A percentile compares a stretch with the other conserved stretches of the same genome.
These are phyloP conservation scores for Mormyrus iriodes DNA, from an alignment of 2,113 vertebrate genomes.

Conservation along the genomic window DNA sequence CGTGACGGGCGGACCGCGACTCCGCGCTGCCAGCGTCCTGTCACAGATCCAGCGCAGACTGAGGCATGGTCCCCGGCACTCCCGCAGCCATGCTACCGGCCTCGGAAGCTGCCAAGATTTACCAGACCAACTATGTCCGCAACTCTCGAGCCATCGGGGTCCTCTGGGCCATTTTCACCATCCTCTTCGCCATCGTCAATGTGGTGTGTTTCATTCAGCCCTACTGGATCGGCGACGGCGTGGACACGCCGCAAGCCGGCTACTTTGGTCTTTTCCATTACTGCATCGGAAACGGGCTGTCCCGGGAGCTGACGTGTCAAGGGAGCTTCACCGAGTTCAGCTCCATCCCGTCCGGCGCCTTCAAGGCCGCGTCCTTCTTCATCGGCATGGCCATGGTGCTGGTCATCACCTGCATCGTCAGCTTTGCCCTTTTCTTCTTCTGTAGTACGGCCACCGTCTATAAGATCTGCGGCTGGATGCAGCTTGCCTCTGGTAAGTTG, in stretches of 20 bases:
- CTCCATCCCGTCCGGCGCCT: slow-evolving; percentile 81
- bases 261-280: slow-evolving; percentile 97
- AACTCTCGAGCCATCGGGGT: slow-evolving; percentile 93
- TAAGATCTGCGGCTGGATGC: slow-evolving; percentile 97
- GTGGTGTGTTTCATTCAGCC: slow-evolving; percentile 94
- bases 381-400: slow-evolving; percentile 94
- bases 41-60: neutral
- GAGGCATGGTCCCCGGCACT: slow-evolving; percentile 59
- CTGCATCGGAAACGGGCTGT: slow-evolving; percentile 82
- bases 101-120: slow-evolving; percentile 88
- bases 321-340: slow-evolving; percentile 95
- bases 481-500: slow-evolving; percentile 79
- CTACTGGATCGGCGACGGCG: slow-evolving; percentile 93
- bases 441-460: slow-evolving; percentile 94
- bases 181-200: slow-evolving; percentile 90
- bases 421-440: slow-evolving; percentile 94
- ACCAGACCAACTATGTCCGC: slow-evolving; percentile 89
- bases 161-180: slow-evolving; percentile 93
- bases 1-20: neutral
- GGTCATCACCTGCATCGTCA: slow-evolving; percentile 83
- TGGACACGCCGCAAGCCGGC: slow-evolving; percentile 88
- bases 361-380: slow-evolving; percentile 94
- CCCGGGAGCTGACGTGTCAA: slow-evolving; percentile 82
- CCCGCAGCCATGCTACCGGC: slow-evolving; percentile 81
- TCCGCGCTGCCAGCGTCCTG: neutral